Evolutionary conservation across 2,113 vertebrate genomes (phyloP), one percentile per base, ranked within the genome.

Genomic region (Colaptes auratus): DNA sequence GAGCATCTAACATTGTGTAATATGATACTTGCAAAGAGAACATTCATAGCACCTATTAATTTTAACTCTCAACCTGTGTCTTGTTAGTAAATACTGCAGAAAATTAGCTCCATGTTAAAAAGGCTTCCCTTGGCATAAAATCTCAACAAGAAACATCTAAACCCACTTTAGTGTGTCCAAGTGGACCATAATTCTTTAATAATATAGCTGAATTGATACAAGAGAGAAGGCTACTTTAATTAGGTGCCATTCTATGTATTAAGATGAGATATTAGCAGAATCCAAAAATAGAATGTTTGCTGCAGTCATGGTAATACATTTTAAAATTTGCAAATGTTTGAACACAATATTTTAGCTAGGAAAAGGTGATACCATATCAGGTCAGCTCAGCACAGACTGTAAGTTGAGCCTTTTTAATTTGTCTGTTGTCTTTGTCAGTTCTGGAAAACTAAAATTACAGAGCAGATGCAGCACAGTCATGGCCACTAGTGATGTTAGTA

Each of bases 271-370:
- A 95, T 96, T 92, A 97, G 69, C 44, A 83, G 65, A 95, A 88
- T 89, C 86, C 96, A 93, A 97, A 96, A 95, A 89, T 95, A 97
- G 71, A 74, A 85, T 65, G 6, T 87, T 83, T 70, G 73, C 82
- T 81, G 90, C 93, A 95, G 96, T 88, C 84, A 95, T 88, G 76
- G 82, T 77, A 95, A 93, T 90, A 63, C 9, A 64, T 83, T 91
- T 90, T 53, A 80, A 91, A 89, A 92, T 81, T 33, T 85, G 72
- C 71, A 89, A 91, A 90, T 82, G 73, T 87, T 94, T 77, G 27
- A 83, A 77, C 48, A 81, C 72, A 86, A 17, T 61, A 78, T 75
- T 93, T 89, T 85, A 89, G 70, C 65, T 64, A 30, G 48, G 69
- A 59, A 85, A 86, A 95, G 39, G 73, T 64, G 4, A 33, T 85